Evolutionary conservation across 2,797 vertebrate genomes (phyloP), one percentile per base, ranked within the genome.

Genomic region (Falco peregrinus): DNA sequence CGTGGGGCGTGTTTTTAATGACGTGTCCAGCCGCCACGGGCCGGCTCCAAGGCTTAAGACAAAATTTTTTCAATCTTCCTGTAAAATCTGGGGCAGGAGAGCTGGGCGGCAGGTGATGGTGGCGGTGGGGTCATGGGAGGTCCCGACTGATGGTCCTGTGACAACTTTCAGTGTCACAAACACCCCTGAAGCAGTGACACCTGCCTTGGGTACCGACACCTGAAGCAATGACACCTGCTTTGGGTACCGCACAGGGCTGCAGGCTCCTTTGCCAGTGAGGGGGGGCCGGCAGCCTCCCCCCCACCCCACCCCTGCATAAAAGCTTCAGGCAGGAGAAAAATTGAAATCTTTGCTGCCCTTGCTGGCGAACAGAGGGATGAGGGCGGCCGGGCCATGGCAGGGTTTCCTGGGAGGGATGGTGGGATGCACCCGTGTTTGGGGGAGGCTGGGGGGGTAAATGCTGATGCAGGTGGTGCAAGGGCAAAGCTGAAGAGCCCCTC

Each of bases 21-120:
- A 41, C 41, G 11, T 14, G 14, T 41, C 41, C 41, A 41, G 41
- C 41, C 41, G 13, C 41, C 41, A 41, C 41, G 41, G 11, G 10
- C 41, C 14, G 41, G 41, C 41, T 41, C 59, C 57, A 3, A 37
- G 59, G 59, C 18, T 25, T 18, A 12, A 18, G 9, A 3, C 4
- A 1, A 19, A 50, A 3, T 20, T 33, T 11, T 53, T 45, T 24
- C 20, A 5, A 29, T 9, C 1, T 7, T 2, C 1, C 12, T 2
- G 13, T n/a, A 22, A 54, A 43, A 26, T 9, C 5, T 3, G 24
- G 26, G 8, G 14, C 10, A 13, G 10, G 28, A n/a, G 7, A 5
- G 2, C 7, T 2, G 50, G 28, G 64, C 35, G 11, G 22, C 1
- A 2, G 6, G 21, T 5, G 41, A 6, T 9, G 0, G 4, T 10